Evolutionary conservation across 2,888 invertebrate genomes (phyloP), one percentile per base, ranked within the genome.

Genomic region (Scaptomyza polygonia): DNA sequence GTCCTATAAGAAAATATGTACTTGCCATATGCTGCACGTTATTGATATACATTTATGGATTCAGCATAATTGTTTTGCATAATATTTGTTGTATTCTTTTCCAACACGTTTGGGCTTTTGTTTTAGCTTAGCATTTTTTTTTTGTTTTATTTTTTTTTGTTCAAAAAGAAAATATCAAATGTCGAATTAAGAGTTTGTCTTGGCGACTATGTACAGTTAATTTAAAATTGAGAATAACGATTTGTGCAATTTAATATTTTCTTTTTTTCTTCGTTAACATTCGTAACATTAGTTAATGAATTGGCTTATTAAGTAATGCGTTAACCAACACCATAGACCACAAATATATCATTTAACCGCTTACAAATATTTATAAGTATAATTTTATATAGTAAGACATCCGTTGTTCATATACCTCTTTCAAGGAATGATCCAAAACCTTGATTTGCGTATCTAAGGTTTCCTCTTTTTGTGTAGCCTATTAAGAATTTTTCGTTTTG

Each of bases 401-500:
- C 14, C 51, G 44, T 44, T 54, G 44, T 44, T 40, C 77, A 88
- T 91, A 95, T 96, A 98, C 98, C 97, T 98, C 97, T 95, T 96
- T 96, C 89, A 98, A 95, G 93, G 96, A 95, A 92, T 95, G 95
- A 93, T 96, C 96, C 93, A 97, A 94, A 91, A 95, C 93, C 94
- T 97, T 97, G 91, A 97, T 96, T 93, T 97, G 97, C 92, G 95
- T 95, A 92, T 97, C 96, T 93, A 96, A 97, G 87, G 96, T 95
- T 93, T 98, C 98, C 94, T 98, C 98, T 93, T 97, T 96, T 93
- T 97, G 96, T 91, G 97, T 97, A 90, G 98, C 97, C 97, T 98
- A 94, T 72, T 72, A 73, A 42, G 51, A 48, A 56, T 9, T 30
- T 53, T 47, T 51, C 49, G 53, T 72, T 47, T 62, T 61, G 69